Conservation (phyloP, 2,888 invertebrate species). For the Poecilus cupreus region DNA sequence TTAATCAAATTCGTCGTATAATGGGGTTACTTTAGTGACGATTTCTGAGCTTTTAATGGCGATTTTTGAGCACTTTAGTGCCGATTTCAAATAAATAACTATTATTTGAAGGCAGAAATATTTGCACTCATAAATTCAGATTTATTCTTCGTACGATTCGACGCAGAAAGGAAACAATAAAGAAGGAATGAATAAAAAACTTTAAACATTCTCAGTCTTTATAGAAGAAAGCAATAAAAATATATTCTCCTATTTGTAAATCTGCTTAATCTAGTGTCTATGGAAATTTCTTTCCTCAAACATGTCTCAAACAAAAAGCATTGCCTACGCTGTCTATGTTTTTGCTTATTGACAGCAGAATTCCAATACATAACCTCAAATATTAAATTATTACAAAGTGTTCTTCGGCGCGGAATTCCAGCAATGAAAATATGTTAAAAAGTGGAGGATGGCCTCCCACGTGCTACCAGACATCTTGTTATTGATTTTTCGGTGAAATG, state of each 20-base stretch:
- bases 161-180: background rate
- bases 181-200: background rate
- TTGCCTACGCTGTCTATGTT: background rate
- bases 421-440: conserved; percentile 17
- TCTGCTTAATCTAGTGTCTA: background rate
- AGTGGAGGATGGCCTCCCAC: background rate
- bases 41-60: too few species aligned
- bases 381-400: background rate
- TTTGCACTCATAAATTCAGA: background rate
- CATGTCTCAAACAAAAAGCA: background rate
- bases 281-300: background rate
- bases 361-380: background rate
- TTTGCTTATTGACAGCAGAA: background rate
- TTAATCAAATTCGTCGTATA: too few species aligned
- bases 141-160: background rate
- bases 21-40: too few species aligned
- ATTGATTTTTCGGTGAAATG: conserved; percentile 50
- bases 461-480: conserved; percentile 24
- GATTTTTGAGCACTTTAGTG: too few species aligned
- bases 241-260: background rate
- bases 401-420: background rate
- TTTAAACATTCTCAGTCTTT: background rate
- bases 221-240: background rate
- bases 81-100: too few species aligned
- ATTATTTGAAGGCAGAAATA: background rate